Conservation (phyloP, 1,140 invertebrate genomes). For the Rhopalosiphum maidis region DNA sequence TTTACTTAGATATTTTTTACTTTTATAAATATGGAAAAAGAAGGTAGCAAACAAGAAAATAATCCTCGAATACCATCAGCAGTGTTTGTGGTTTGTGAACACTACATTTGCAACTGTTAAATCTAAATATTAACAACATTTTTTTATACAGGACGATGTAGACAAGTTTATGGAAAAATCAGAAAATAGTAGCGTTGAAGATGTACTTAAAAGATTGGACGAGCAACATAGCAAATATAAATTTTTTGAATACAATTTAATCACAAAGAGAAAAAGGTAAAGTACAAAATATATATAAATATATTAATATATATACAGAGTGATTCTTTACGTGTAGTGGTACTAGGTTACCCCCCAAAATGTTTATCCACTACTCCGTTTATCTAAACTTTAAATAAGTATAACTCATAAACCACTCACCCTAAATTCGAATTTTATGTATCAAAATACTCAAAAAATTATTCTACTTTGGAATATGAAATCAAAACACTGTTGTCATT, state of each 20-base stretch:
- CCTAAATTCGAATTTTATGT: no score
- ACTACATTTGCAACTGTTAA: neutral
- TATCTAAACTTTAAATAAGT: no score
- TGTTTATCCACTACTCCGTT: no score
- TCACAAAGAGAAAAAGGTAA: slow-evolving; percentile 78
- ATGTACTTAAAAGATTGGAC: slow-evolving; percentile 84
- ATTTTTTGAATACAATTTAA: slow-evolving; percentile 93
- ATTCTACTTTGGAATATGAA: no score
- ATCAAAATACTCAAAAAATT: no score
- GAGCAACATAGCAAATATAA: slow-evolving; percentile 96
- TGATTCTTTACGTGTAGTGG: no score
- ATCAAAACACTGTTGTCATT: no score
- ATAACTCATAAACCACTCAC: no score
- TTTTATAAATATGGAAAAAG: slow-evolving; percentile 59
- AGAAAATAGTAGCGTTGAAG: slow-evolving; percentile 83
- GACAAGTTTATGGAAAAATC: slow-evolving; percentile 86
- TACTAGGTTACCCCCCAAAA: no score
- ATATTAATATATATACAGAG: no score
- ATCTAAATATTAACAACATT: neutral
- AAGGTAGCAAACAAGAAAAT: slow-evolving; percentile 60
- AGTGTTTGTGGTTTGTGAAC: slow-evolving; percentile 42
- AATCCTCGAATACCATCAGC: slow-evolving; percentile 61
- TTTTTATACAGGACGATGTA: slow-evolving; percentile 85
- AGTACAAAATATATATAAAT: neutral
- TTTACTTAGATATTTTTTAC: neutral